These are phyloP conservation scores for Choloepus hoffmanni DNA, from an alignment of 2,113 vertebrate genomes.

Conservation along the genomic window DNA sequence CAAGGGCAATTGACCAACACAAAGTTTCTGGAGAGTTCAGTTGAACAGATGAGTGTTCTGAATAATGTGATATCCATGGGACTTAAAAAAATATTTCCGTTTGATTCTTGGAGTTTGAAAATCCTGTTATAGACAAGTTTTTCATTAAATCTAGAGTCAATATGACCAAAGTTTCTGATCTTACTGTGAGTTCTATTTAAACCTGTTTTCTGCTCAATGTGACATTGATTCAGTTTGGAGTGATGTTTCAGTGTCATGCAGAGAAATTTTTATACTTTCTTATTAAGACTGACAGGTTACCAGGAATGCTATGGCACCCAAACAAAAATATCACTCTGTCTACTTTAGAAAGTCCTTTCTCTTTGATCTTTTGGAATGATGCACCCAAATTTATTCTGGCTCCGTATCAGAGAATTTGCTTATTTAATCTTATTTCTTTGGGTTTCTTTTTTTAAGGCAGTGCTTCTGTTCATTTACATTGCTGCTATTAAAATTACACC, in stretches of 20 bases:
- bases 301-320: conserved; percentile 11
- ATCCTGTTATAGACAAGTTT: neutral
- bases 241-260: neutral
- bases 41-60: neutral
- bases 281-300: conserved; percentile 57
- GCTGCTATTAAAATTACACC: neutral
- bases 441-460: neutral
- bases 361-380: conserved; percentile 30
- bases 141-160: conserved; percentile 27
- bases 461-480: neutral
- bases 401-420: conserved; percentile 9
- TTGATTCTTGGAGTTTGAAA: neutral
- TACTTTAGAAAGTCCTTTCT: neutral
- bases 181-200: conserved; percentile 24
- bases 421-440: neutral
- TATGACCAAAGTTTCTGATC: neutral
- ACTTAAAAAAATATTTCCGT: neutral
- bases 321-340: conserved; percentile 32
- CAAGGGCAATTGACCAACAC: neutral
- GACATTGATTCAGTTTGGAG: neutral
- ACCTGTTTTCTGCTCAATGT: conserved; percentile 24
- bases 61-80: neutral
- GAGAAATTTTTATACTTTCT: conserved; percentile 17
- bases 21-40: neutral
- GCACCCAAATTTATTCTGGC: neutral